These are phyloP conservation scores for Maccullochella peelii DNA, from an alignment of 2,113 vertebrate species.

Conservation along the genomic window DNA sequence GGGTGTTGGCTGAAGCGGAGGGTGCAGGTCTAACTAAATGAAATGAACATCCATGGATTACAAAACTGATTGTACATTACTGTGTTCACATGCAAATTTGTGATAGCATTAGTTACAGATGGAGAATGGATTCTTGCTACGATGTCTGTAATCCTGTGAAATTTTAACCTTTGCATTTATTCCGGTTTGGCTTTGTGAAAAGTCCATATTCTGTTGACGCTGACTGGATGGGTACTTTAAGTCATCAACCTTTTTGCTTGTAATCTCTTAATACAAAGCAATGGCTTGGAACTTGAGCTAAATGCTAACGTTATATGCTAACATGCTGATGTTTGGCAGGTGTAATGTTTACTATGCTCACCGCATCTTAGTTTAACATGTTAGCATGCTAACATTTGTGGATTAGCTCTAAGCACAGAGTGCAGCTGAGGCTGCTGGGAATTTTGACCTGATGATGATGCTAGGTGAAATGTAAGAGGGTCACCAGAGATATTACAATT, in stretches of 20 bases:
- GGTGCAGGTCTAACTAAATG: background rate
- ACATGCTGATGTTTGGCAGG: background rate
- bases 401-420: background rate
- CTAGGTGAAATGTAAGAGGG: background rate
- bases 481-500: background rate
- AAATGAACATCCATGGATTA: conserved; percentile 36
- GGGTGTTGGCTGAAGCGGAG: background rate
- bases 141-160: conserved; percentile 26
- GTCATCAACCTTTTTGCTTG: background rate
- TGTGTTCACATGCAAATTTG: conserved; percentile 11
- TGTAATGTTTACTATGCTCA: no score
- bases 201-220: conserved; percentile 7
- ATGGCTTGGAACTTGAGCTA: background rate
- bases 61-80: background rate
- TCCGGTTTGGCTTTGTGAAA: background rate
- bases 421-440: background rate
- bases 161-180: background rate
- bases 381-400: background rate
- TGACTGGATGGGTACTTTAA: no score
- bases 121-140: background rate
- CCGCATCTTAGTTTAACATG: background rate
- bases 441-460: no score
- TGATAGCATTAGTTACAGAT: conserved; percentile 17
- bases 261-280: background rate
- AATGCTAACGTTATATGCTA: background rate